Percentiles rank a stretch among this genome's conserved stretches.
Evolutionary conservation across 2,888 invertebrate genomes (phyloP).

Genomic region (Cacoxenus indagator): DNA sequence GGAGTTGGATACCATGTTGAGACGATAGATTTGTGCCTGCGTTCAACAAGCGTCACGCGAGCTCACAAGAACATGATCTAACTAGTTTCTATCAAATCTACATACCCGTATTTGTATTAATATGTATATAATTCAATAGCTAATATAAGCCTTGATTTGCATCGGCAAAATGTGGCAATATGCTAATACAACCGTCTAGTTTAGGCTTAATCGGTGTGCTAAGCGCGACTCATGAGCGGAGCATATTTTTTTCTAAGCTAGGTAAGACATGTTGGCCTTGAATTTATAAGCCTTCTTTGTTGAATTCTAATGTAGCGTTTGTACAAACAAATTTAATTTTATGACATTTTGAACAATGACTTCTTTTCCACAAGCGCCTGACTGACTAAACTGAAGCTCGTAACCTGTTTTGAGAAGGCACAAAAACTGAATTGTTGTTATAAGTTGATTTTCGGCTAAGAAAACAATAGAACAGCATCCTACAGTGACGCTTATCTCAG

Average conservation of each 20-base stretch:
- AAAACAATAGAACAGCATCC: too few relatives aligned
- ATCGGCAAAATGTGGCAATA: neutral
- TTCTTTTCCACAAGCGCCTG: neutral
- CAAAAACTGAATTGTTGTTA: neutral
- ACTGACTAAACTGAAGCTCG: neutral
- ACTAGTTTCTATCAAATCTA: constrained; percentile 40
- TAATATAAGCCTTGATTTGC: neutral
- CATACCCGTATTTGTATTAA: constrained; percentile 40
- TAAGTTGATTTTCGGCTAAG: too few relatives aligned
- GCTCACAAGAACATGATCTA: constrained; percentile 39
- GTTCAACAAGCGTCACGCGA: constrained; percentile 35
- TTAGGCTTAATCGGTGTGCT: constrained; percentile 27
- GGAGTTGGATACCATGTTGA: neutral
- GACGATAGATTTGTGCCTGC: neutral
- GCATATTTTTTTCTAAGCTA: constrained; percentile 30
- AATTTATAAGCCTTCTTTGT: constrained; percentile 20
- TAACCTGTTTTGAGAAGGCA: neutral
- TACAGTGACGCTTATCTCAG: too few relatives aligned
- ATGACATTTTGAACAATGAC: constrained; percentile 2
- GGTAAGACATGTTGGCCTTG: constrained; percentile 52
- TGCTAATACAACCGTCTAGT: neutral
- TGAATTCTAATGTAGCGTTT: constrained; percentile 1
- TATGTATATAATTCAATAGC: neutral
- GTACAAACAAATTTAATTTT: neutral
- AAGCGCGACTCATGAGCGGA: constrained; percentile 23